Conservation (phyloP, 2,113 vertebrate genomes). For the Bubo bubo region DNA sequence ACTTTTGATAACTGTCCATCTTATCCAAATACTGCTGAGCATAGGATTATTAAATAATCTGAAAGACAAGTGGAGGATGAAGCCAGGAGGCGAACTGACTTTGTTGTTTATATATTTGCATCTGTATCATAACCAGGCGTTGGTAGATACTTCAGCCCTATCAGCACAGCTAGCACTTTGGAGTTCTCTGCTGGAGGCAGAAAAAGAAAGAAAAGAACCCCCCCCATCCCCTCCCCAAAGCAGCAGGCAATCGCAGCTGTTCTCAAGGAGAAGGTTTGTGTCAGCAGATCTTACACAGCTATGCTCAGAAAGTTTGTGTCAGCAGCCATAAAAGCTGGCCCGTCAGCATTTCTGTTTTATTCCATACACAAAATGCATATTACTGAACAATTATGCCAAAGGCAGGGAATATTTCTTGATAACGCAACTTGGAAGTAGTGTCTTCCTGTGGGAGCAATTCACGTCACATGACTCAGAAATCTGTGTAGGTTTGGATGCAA, state of each 20-base stretch:
- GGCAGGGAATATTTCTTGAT: constrained; percentile 31
- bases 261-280: constrained; percentile 60
- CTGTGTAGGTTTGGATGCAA: not conserved
- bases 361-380: constrained; percentile 29
- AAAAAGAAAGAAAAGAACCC: not conserved
- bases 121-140: not conserved
- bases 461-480: not conserved
- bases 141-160: not conserved
- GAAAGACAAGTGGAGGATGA: constrained; percentile 3
- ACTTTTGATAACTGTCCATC: not conserved
- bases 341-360: constrained; percentile 72
- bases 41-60: not conserved
- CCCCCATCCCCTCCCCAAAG: not conserved
- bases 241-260: constrained; percentile 54
- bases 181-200: not conserved
- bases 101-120: not conserved
- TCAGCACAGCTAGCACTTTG: not conserved
- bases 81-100: not conserved
- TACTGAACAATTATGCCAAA: constrained; percentile 70
- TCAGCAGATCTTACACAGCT: constrained; percentile 60
- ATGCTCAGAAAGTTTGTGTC: constrained; percentile 59
- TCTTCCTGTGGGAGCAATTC: constrained; percentile 42
- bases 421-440: constrained; percentile 31
- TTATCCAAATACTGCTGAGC: not conserved
- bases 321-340: constrained; percentile 59